Evolutionary conservation across 2,797 vertebrate genomes (phyloP).

Genomic region (Gallinago stenura): DNA sequence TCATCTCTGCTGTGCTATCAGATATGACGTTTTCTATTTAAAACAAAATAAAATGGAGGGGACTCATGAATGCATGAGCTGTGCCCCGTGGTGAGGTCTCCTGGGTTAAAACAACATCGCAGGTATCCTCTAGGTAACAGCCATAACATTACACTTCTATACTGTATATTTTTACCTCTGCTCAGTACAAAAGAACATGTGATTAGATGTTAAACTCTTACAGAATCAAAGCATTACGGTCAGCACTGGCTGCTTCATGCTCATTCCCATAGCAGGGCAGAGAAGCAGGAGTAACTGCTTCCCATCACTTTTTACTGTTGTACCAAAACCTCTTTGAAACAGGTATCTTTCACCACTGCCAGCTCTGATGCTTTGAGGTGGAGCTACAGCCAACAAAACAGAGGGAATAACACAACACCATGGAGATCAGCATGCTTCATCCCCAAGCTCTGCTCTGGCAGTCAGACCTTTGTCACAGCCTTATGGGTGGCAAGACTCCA

Average conservation of each 20-base stretch:
- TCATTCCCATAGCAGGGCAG: neutral
- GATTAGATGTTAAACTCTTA: neutral
- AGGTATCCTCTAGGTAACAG: neutral
- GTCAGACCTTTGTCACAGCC: neutral
- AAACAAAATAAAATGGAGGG: neutral
- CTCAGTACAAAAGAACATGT: neutral
- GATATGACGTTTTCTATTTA: neutral
- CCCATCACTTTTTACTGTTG: neutral
- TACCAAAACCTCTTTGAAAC: neutral
- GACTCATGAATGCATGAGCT: rapidly evolving
- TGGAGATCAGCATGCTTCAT: neutral
- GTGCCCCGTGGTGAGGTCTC: neutral
- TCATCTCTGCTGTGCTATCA: neutral
- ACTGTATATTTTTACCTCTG: neutral
- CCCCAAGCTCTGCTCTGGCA: neutral
- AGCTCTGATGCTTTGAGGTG: neutral
- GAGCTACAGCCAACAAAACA: neutral
- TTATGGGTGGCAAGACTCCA: neutral
- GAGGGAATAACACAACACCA: neutral
- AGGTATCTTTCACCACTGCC: neutral
- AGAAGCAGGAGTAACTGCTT: neutral
- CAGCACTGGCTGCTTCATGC: neutral
- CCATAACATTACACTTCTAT: neutral
- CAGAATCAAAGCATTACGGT: neutral
- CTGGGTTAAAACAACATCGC: neutral